phyloP scores from a whole-genome alignment of 1,140 invertebrate species.

The Sycophaga agraensis region DNA sequence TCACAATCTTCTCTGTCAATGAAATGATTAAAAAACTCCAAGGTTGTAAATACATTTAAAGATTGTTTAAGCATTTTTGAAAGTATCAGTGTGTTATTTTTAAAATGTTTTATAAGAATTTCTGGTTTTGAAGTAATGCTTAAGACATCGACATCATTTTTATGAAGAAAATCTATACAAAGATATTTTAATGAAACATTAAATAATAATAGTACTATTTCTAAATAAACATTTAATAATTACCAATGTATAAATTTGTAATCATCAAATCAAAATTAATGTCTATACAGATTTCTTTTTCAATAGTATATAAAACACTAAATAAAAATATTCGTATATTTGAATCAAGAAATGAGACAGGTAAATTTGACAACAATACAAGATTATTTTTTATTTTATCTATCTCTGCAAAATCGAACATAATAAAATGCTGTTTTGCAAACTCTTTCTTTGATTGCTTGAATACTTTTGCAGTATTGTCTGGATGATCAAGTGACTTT shows the following conservation, averaged over 20 bases:
- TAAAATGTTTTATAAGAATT: slow-evolving; percentile 20
- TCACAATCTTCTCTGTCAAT: slow-evolving; percentile 1
- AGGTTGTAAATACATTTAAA: background rate
- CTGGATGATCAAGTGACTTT: background rate
- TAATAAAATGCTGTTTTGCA: slow-evolving; percentile 14
- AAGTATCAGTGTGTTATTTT: slow-evolving; percentile 3
- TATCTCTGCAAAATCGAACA: background rate
- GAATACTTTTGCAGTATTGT: background rate
- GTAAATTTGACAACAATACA: slow-evolving; percentile 10
- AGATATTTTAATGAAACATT: background rate
- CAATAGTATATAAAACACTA: slow-evolving; percentile 13
- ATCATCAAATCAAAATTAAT: background rate
- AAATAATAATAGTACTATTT: background rate
- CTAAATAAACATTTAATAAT: background rate
- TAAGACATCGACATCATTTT: slow-evolving; percentile 21
- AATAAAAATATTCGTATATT: slow-evolving; percentile 15
- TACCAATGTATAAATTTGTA: slow-evolving; percentile 15
- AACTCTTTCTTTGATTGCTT: slow-evolving; percentile 11
- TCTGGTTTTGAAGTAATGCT: background rate
- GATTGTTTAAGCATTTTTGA: slow-evolving; percentile 24
- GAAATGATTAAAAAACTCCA: slow-evolving; percentile 7
- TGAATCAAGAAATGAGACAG: slow-evolving; percentile 13
- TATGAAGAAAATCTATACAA: slow-evolving; percentile 15
- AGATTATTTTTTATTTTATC: slow-evolving; percentile 12
- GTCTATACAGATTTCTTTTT: slow-evolving; percentile 3